Conservation (phyloP, 2,888 invertebrate genomes). For the Furcula furcula region DNA sequence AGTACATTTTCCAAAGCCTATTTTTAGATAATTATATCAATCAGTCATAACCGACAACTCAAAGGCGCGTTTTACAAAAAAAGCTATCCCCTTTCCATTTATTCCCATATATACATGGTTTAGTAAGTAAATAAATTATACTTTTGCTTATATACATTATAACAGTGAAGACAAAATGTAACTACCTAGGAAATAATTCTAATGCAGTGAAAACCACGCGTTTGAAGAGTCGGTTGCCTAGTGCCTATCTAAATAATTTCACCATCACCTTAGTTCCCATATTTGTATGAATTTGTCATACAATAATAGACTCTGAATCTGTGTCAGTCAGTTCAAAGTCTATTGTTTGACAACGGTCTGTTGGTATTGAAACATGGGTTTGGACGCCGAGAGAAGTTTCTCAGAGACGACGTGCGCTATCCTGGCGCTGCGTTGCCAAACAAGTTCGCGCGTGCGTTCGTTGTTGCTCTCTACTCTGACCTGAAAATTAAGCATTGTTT, state of each 20-base stretch:
- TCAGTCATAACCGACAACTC: slow-evolving; percentile 31
- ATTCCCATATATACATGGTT: too few relatives aligned
- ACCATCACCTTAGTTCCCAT: slow-evolving; percentile 20
- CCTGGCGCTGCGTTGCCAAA: slow-evolving; percentile 91
- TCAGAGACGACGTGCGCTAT: slow-evolving; percentile 92
- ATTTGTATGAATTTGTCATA: slow-evolving; percentile 1
- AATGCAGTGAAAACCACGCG: slow-evolving; percentile 10
- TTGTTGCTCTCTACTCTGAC: slow-evolving; percentile 93
- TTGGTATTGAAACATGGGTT: slow-evolving; percentile 63
- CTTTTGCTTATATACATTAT: too few relatives aligned
- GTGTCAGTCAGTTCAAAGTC: slow-evolving; percentile 5
- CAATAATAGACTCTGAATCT: slow-evolving; percentile 7
- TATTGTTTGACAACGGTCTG: slow-evolving; percentile 48
- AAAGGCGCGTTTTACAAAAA: slow-evolving; percentile 20
- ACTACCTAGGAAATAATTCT: too few relatives aligned
- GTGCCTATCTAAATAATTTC: slow-evolving; percentile 18
- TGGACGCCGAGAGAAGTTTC: slow-evolving; percentile 83
- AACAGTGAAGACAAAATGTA: too few relatives aligned
- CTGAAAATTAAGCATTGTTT: too few relatives aligned
- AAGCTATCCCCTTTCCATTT: too few relatives aligned
- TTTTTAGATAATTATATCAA: neutral
- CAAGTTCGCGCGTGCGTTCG: slow-evolving; percentile 91
- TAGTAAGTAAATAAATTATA: too few relatives aligned
- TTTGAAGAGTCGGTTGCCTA: slow-evolving; percentile 28
- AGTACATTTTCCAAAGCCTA: neutral